A percentile compares a stretch with the other conserved stretches of the same genome.
Conservation (phyloP, 2,113 vertebrate species). For the Desmodus rotundus region DNA sequence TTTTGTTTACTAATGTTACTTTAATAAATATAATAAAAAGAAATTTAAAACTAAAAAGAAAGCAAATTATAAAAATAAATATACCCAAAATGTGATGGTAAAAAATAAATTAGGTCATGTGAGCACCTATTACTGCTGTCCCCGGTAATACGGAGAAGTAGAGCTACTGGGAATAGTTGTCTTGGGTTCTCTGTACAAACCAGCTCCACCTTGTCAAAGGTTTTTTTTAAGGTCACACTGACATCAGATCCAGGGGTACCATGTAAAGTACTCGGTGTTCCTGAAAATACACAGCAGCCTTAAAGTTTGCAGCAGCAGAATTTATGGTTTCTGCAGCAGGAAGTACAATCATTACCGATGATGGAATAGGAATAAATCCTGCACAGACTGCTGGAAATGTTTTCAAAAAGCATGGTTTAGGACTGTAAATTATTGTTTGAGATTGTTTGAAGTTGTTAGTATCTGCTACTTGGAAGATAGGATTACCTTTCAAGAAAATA, state of each 20-base stretch:
- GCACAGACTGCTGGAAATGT: constrained; percentile 81
- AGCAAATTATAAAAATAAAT: no score
- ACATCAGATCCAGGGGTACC: neutral
- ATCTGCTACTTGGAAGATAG: neutral
- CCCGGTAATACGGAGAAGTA: neutral
- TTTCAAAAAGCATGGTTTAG: constrained; percentile 86
- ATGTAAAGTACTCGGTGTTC: constrained; percentile 79
- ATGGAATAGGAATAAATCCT: constrained; percentile 82
- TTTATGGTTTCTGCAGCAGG: constrained; percentile 81
- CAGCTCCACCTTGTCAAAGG: neutral
- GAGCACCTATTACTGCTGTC: no score
- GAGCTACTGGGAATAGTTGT: neutral
- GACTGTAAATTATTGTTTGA: constrained; percentile 85
- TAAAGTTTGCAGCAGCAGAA: constrained; percentile 92
- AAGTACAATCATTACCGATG: constrained; percentile 81
- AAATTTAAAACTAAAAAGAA: no score
- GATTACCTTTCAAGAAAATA: constrained; percentile 20
- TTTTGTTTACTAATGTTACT: no score
- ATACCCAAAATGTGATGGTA: no score
- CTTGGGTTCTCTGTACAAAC: neutral
- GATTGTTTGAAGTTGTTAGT: constrained; percentile 82
- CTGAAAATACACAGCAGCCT: constrained; percentile 88
- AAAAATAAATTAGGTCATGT: neutral
- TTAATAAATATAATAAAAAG: no score
- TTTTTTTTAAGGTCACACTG: neutral